These are phyloP conservation scores for Tanypteryx hageni DNA, from an alignment of 2,888 invertebrate species.

Conservation along the genomic window DNA sequence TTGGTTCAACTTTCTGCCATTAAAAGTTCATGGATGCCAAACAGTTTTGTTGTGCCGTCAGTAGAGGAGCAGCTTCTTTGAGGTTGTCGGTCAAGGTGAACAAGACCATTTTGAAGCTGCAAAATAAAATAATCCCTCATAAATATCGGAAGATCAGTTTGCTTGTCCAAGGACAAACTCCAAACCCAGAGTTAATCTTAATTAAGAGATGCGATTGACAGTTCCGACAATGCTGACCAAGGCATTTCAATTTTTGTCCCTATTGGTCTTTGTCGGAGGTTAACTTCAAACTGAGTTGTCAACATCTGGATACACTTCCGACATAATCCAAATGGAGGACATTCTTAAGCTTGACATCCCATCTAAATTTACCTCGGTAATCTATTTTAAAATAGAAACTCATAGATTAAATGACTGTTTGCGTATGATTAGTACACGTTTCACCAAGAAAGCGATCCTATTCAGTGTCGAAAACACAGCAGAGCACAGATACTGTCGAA, in stretches of 20 bases:
- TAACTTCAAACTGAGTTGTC: too few species aligned
- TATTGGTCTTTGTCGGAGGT: neutral
- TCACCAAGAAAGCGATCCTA: too few species aligned
- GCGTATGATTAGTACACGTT: too few species aligned
- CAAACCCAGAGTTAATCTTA: too few species aligned
- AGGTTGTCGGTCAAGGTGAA: conserved; percentile 46
- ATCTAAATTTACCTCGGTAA: too few species aligned
- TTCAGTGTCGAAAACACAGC: neutral
- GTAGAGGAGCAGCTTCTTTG: neutral
- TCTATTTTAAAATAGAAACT: too few species aligned
- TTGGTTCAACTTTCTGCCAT: neutral
- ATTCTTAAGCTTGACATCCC: too few species aligned
- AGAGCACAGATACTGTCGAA: neutral
- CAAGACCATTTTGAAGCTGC: neutral
- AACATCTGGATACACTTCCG: neutral
- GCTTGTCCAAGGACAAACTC: neutral
- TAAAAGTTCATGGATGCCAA: conserved; percentile 11
- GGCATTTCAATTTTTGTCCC: neutral
- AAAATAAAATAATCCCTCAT: neutral
- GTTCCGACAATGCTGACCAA: neutral
- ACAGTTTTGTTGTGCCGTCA: neutral
- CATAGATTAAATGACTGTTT: too few species aligned
- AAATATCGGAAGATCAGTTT: neutral
- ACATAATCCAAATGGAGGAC: too few species aligned
- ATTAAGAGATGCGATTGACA: neutral